Evolutionary conservation across 92 coral and sea anemone species (phyloP).

Genomic region (Ricordea florida): DNA sequence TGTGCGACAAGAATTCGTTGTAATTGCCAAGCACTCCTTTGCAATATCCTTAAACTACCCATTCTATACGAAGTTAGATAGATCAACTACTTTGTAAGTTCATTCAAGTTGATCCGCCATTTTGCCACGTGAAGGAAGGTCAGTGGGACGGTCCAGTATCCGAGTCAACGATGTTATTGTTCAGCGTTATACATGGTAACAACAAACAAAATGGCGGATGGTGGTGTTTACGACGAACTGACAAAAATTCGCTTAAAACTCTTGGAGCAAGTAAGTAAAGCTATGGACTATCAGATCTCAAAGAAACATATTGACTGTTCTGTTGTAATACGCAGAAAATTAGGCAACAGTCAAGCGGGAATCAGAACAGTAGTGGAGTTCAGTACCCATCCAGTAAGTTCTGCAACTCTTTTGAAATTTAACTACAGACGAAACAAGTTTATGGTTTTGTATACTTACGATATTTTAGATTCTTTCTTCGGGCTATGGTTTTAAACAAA

Average conservation of each 20-base stretch:
- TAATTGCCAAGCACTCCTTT: conserved; percentile 22
- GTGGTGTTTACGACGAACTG: conserved; percentile 56
- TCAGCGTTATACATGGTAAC: background rate
- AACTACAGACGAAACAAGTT: no score
- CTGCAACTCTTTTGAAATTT: no score
- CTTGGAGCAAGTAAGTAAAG: conserved; percentile 51
- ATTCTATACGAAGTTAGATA: no score
- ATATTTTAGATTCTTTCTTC: no score
- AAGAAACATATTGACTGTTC: background rate
- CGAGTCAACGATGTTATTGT: background rate
- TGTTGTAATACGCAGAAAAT: conserved; percentile 39
- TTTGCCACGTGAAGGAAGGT: conserved; percentile 52
- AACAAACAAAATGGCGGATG: conserved; percentile 66
- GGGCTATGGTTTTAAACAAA: no score
- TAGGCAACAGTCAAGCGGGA: background rate
- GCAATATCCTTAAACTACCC: conserved; percentile 24
- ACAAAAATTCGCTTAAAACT: conserved; percentile 71
- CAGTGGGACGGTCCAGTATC: background rate
- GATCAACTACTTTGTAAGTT: no score
- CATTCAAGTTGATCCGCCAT: conserved; percentile 33
- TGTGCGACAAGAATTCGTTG: conserved; percentile 37
- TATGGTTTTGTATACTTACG: no score
- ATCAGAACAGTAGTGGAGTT: background rate
- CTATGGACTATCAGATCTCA: background rate
- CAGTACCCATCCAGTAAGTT: no score